Conservation (phyloP, 2,797 vertebrate genomes). For the Thaleichthys pacificus region DNA sequence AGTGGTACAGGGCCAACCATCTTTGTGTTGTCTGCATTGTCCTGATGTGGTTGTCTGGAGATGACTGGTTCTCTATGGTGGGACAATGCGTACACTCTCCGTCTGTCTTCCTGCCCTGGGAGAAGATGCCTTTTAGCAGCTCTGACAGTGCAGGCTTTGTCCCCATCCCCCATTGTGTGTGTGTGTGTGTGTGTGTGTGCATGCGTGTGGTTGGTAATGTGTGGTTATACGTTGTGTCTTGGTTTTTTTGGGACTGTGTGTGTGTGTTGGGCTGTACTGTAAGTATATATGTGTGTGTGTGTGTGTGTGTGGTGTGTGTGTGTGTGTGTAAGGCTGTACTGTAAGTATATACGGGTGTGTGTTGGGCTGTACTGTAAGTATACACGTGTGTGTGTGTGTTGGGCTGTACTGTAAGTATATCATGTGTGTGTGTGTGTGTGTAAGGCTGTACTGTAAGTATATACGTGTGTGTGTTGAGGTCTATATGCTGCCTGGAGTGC, state of each 20-base stretch:
- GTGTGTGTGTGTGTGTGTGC: conserved; percentile 12
- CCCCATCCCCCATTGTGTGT: background rate
- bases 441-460: background rate
- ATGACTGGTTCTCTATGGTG: conserved; percentile 1
- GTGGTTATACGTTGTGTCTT: conserved; percentile 5
- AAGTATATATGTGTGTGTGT: conserved; percentile 1
- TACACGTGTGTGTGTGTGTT: conserved; percentile 8
- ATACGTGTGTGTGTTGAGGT: no score
- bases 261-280: conserved; percentile 4
- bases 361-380: background rate
- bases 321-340: no score
- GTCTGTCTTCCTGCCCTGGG: background rate
- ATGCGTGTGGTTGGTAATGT: conserved; percentile 8
- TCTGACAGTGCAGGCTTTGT: background rate
- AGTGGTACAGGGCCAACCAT: background rate
- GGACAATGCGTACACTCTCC: background rate
- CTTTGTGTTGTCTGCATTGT: background rate
- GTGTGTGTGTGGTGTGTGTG: background rate
- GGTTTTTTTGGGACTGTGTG: conserved; percentile 6
- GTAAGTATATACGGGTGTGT: no score
- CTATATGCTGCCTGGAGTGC: conserved; percentile 14
- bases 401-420: background rate
- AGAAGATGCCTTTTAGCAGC: background rate
- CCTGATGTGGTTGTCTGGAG: conserved; percentile 4
- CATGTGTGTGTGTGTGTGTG: conserved; percentile 13